These are phyloP conservation scores for Athalia cordata DNA, from an alignment of 2,888 invertebrate species.

Conservation along the genomic window DNA sequence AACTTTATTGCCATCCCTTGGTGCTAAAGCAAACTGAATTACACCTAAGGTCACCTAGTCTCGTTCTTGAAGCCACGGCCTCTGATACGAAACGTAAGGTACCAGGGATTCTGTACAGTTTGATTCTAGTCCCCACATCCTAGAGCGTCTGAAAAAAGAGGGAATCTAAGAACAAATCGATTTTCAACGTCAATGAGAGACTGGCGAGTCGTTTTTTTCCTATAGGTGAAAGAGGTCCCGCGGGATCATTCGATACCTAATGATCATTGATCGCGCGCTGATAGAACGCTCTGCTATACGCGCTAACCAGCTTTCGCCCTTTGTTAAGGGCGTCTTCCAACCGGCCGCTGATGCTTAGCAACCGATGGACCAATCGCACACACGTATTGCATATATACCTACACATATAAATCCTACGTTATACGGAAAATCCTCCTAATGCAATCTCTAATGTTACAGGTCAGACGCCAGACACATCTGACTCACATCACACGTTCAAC, in stretches of 20 bases:
- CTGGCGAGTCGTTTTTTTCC: constrained; percentile 13
- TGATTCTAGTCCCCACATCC: too few species aligned
- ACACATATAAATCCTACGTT: too few species aligned
- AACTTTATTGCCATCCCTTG: constrained; percentile 65
- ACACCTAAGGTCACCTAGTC: constrained; percentile 54
- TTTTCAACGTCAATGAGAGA: constrained; percentile 33
- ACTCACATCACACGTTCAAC: constrained; percentile 20
- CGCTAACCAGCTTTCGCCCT: constrained; percentile 37
- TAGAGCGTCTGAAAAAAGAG: not conserved
- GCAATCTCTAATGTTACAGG: constrained; percentile 5
- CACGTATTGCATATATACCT: not conserved
- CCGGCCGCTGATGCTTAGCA: constrained; percentile 20
- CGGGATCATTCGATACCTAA: constrained; percentile 30
- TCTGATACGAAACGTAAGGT: not conserved
- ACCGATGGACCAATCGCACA: constrained; percentile 17
- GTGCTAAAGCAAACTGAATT: constrained; percentile 67
- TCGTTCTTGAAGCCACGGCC: constrained; percentile 3
- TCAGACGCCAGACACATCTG: constrained; percentile 22
- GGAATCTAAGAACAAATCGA: constrained; percentile 27
- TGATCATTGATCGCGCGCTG: constrained; percentile 42
- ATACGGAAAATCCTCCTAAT: not conserved
- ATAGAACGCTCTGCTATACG: constrained; percentile 2
- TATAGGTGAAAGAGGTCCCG: constrained; percentile 34
- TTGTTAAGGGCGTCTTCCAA: constrained; percentile 23
- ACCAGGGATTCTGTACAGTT: too few species aligned